Evolutionary conservation across 2,113 vertebrate species (phyloP).

Genomic region (Galbula dea): DNA sequence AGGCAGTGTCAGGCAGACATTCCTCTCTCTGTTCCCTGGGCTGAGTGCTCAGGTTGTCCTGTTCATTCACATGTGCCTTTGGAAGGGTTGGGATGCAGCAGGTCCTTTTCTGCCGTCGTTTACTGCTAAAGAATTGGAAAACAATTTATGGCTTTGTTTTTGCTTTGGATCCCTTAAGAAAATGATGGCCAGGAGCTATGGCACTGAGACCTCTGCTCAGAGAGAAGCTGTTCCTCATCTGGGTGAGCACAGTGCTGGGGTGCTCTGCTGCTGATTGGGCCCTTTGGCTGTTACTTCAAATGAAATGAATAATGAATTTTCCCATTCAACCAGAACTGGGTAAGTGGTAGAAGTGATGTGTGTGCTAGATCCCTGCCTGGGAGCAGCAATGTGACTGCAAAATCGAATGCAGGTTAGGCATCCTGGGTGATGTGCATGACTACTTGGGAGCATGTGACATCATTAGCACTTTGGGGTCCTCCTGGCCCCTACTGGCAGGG

Average conservation of each 20-base stretch:
- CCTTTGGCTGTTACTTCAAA: conserved; percentile 29
- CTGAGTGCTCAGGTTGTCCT: not conserved
- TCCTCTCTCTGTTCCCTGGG: conserved; percentile 6
- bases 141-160: conserved; percentile 39
- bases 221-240: conserved; percentile 23
- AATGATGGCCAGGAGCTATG: not conserved
- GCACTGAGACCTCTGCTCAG: not conserved
- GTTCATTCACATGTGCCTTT: conserved; percentile 33
- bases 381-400: not conserved
- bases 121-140: conserved; percentile 36
- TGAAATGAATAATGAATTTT: conserved; percentile 59
- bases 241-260: not conserved
- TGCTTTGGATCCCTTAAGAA: conserved; percentile 14
- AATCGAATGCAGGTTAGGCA: not conserved
- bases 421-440: not conserved
- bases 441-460: not conserved
- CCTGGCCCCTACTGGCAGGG: not conserved
- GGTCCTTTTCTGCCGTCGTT: conserved; percentile 30
- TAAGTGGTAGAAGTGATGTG: conserved; percentile 14
- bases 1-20: conserved; percentile 36
- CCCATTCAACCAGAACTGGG: not conserved
- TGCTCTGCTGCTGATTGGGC: not conserved
- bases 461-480: not conserved
- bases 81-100: conserved; percentile 7
- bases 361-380: not conserved